Evolutionary conservation across 2,113 vertebrate genomes (phyloP), one percentile per base, ranked within the genome.

Genomic region (Pseudorhombus dupliciocellatus): DNA sequence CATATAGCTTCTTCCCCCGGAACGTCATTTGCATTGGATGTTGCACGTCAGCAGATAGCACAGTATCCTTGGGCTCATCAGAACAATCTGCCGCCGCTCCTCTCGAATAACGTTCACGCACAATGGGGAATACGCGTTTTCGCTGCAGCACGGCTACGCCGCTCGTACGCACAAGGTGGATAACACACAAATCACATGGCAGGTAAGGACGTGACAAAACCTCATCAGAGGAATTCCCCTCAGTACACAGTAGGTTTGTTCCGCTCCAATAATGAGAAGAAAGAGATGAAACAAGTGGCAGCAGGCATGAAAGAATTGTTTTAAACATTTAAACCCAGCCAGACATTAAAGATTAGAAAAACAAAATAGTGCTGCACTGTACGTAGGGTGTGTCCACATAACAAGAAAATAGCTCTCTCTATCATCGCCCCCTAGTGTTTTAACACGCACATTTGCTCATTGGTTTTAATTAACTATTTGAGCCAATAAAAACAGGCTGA

Each of bases 61-160:
- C 34, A 31, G 54, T 54, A 52, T 78, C 57, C 48, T 73, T 54
- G 20, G 70, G 79, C 79, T 84, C 84, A 79, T 81, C 73, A 75
- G 68, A 75, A 75, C 76, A 81, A 75, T 82, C 65, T 69, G 72
- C 79, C 72, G 8, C 42, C 42, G 42, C 42, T 46, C 42, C 42
- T 46, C 42, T 46, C 42, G 16, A 46, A 46, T 18, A 18, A 18
- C 42, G 8, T 18, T 16, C 15, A 18, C 1, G 42, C 42, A 46
- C 42, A 46, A 46, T 46, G 42, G 42, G 42, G 42, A 46, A 20
- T 46, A 46, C 16, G 42, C 7, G 42, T 20, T 46, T 20, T 46
- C 1, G 42, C 42, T 16, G 7, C 42, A 46, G 42, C 42, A 46
- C 16, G 4, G 42, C 10, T 37, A 37, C 11, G 9, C 34, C 9